Base-by-base conservation (phyloP, 2,888 invertebrate genomes). In the Selenia dentaria region DNA sequence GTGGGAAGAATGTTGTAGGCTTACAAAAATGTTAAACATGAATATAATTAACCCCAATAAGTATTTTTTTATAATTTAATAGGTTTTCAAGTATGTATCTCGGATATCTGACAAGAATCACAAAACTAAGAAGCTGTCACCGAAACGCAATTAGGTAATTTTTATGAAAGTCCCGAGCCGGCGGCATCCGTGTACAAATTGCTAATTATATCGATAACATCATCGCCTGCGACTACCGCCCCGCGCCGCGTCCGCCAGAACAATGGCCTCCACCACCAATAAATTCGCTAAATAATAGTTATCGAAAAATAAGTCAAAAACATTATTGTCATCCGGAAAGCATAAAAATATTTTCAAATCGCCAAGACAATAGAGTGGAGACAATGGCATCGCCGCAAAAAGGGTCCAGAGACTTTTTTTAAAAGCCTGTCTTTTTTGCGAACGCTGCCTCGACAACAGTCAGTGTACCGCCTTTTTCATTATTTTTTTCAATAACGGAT, bases 271-370 rank as follows among this genome's bases (percentile, higher is more conserved):
- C 60, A 62, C 59, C 57, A 61, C 58, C 83, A 76, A 90, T 89
- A 90, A 90, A 89, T 86, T 74, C 78, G 78, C 80, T 81, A 84
- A 84, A 87, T 90, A 86, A 90, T 89, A 88, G 90, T 85, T 82
- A 83, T 83, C 77, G 80, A 83, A 81, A 83, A 84, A 85, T 85
- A 86, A 83, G 77, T 79, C 79, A 78, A 81, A 85, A 84, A 81
- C 81, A 79, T 84, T 86, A 86, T 83, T 71, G 82, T 81, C 83
- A 85, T 83, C 87, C 86, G 86, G 84, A 77, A 83, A 86, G 80
- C 87, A 86, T 88, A 87, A 87, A 86, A 89, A 87, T 85, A 86
- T 87, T 86, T n/a, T 89, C 75, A 83, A 86, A 86, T 82, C 75
- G 79, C 75, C 79, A 71, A 87, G 80, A 90, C 90, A 89, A 90